phyloP scores from a whole-genome alignment of 2,888 invertebrate genomes.

The Drosophila paramelanica region DNA sequence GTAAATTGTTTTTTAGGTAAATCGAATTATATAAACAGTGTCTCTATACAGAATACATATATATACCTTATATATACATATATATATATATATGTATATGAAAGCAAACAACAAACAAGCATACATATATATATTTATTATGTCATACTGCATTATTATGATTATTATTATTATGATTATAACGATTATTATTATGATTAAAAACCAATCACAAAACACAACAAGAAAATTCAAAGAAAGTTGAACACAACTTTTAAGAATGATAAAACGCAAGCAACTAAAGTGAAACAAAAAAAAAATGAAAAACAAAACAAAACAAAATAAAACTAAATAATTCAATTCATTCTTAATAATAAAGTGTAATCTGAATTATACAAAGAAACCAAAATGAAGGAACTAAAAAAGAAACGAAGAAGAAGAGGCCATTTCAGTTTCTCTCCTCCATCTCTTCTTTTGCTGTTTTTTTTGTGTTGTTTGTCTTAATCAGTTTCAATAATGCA shows the following conservation, averaged over 20 bases:
- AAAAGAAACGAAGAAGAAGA: slow-evolving; percentile 31
- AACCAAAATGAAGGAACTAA: slow-evolving; percentile 30
- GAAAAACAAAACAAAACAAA: slow-evolving; percentile 32
- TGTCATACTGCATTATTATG: slow-evolving; percentile 70
- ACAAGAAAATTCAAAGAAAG: slow-evolving; percentile 27
- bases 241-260: slow-evolving; percentile 53
- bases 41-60: slow-evolving; percentile 28
- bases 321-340: slow-evolving; percentile 79
- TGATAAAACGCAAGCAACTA: slow-evolving; percentile 42
- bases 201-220: slow-evolving; percentile 52
- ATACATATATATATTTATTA: slow-evolving; percentile 46
- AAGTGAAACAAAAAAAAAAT: slow-evolving; percentile 44
- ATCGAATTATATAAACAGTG: slow-evolving; percentile 78
- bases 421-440: slow-evolving; percentile 1
- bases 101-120: slow-evolving; percentile 17
- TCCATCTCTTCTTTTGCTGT: slow-evolving; percentile 8
- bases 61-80: slow-evolving; percentile 11
- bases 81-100: slow-evolving; percentile 17
- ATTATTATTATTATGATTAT: slow-evolving; percentile 54
- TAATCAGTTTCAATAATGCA: slow-evolving; percentile 33
- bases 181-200: slow-evolving; percentile 42
- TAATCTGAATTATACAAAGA: slow-evolving; percentile 82
- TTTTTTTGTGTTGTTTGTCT: slow-evolving; percentile 9
- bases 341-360: slow-evolving; percentile 83
- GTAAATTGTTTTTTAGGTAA: slow-evolving; percentile 83